Evolutionary conservation across 64 coral and sea anemone genomes (phyloP), one percentile per base, ranked within the genome.

Genomic region (Exaiptasia diaphana): DNA sequence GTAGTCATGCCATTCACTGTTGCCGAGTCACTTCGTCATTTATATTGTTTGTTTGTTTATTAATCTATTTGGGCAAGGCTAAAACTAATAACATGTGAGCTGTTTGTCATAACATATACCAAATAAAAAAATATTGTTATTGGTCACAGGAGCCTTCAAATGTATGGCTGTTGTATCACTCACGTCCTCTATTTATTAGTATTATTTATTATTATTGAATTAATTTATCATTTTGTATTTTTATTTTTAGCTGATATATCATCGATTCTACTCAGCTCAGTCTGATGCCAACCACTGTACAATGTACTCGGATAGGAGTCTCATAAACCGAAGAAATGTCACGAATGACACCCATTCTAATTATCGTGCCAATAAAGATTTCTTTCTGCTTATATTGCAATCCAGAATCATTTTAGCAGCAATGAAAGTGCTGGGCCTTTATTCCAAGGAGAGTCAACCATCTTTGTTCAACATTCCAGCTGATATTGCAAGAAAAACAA

Each of bases 221-320:
- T 14, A 31, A 64, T 64, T 6, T 32, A 33, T 64, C 26, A 64
- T 64, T 23, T 10, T 55, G 20, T 21, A 55, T 35, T 64, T 17
- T 38, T 78, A n/a, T 85, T 8, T 53, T 54, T 76, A 85, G 82
- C 61, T 85, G 11, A 60, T 85, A 15, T 86, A 46, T 28, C 71
- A 74, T 2, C 42, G 71, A 25, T 75, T 63, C 68, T 86, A 53
- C 36, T 74, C 68, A 43, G 36, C 82, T 21, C 28, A 64, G 37
- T 46, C 37, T 25, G 82, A 86, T 86, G 70, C 10, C 33, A 71
- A 76, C 55, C 50, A 35, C 2, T 64, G 53, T 30, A 86, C 69
- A 17, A 41, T 86, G 37, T 86, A 75, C 48, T 39, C 82, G 74
- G 82, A 86, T 49, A 41, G 71, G 31, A 86, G 26, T 17, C 38